phyloP scores from a whole-genome alignment of 2,113 vertebrate genomes.

The Ictalurus punctatus region DNA sequence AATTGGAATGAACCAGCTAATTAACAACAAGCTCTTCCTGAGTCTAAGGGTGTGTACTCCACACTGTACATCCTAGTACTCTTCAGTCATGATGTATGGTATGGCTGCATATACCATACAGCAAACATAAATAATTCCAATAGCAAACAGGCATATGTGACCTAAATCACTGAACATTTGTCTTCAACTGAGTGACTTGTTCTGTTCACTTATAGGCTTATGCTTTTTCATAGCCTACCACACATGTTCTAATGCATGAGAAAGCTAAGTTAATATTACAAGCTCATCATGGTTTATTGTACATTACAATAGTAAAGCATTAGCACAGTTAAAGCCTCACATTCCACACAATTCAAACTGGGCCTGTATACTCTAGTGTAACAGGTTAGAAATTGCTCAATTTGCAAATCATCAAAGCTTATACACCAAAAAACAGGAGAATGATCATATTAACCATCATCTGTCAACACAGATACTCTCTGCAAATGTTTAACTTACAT shows the following conservation, averaged over 20 bases:
- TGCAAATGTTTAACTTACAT: slow-evolving; percentile 27
- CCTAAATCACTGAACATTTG: background rate
- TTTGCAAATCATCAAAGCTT: slow-evolving; percentile 54
- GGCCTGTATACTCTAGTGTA: slow-evolving; percentile 40
- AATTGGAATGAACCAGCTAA: background rate
- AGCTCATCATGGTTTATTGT: slow-evolving; percentile 51
- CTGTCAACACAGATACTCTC: slow-evolving; percentile 40
- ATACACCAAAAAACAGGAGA: slow-evolving; percentile 50
- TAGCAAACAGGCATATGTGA: background rate
- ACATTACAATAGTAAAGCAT: slow-evolving; percentile 56
- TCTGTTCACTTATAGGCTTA: background rate
- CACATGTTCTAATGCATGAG: slow-evolving; percentile 35
- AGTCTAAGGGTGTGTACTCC: background rate
- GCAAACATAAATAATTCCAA: background rate
- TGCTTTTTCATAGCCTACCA: slow-evolving; percentile 5
- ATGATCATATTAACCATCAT: slow-evolving; percentile 35
- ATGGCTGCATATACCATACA: background rate
- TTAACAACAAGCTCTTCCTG: background rate
- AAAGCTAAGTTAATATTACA: slow-evolving; percentile 43
- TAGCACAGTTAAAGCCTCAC: slow-evolving; percentile 56
- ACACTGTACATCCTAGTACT: background rate
- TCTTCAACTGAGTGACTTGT: background rate
- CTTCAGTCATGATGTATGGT: background rate
- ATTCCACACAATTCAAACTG: slow-evolving; percentile 51
- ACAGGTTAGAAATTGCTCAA: slow-evolving; percentile 42